Evolutionary conservation across 2,113 vertebrate species (phyloP).

Genomic region (Heteronetta atricapilla): DNA sequence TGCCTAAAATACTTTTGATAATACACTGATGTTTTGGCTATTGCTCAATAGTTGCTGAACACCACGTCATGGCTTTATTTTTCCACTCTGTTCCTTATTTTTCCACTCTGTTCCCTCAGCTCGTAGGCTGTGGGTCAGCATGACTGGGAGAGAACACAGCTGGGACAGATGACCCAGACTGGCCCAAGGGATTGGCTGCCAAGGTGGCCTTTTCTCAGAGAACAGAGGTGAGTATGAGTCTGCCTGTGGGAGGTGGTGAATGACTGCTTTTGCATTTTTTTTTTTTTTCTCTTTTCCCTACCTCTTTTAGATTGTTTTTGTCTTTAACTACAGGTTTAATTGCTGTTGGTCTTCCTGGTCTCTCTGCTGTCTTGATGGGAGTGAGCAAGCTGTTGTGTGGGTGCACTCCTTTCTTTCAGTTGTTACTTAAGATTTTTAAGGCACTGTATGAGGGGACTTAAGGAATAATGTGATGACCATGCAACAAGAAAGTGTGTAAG

Average conservation of each 20-base stretch:
- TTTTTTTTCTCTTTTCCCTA: not conserved
- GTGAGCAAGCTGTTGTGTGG: not conserved
- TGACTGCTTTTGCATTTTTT: not conserved
- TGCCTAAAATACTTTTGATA: not conserved
- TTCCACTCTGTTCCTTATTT: not conserved
- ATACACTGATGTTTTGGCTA: not conserved
- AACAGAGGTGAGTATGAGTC: not conserved
- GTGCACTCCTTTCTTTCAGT: not conserved
- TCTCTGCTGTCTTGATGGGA: not conserved
- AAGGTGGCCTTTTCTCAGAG: not conserved
- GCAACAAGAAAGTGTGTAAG: not conserved
- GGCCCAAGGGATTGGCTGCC: not conserved
- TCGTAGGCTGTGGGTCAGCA: not conserved
- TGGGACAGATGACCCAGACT: not conserved
- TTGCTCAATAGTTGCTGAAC: not conserved
- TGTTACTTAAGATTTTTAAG: not conserved
- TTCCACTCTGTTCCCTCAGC: not conserved
- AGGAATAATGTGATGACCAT: not conserved
- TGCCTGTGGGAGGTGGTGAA: not conserved
- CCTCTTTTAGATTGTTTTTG: not conserved
- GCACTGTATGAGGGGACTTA: not conserved
- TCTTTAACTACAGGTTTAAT: not conserved
- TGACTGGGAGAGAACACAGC: not conserved
- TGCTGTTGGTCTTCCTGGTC: not conserved
- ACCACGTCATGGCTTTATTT: not conserved